Conservation (phyloP, 2,113 vertebrate species). For the Cololabis saira region DNA sequence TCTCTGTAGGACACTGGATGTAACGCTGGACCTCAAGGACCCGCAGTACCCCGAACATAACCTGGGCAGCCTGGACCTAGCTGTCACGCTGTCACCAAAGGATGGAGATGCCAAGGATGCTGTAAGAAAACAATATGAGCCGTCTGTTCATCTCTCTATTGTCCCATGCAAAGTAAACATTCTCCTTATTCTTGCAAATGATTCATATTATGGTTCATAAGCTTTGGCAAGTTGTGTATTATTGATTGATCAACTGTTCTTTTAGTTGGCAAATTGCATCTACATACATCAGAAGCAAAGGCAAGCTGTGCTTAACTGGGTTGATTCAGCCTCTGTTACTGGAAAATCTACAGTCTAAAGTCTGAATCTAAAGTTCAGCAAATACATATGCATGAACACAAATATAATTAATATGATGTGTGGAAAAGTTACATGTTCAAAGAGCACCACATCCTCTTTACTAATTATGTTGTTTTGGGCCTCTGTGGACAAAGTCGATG, state of each 20-base stretch:
- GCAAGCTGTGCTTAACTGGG: constrained; percentile 26
- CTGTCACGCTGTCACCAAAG: constrained; percentile 85
- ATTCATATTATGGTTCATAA: too few relatives aligned
- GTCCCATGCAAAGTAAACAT: neutral
- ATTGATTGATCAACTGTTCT: constrained; percentile 5
- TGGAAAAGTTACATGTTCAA: constrained; percentile 72
- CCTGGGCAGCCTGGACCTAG: constrained; percentile 88
- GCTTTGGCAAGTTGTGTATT: neutral
- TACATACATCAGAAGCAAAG: constrained; percentile 19
- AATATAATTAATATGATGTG: constrained; percentile 69
- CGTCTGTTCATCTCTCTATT: constrained; percentile 19
- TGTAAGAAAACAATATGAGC: constrained; percentile 82
- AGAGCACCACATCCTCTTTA: constrained; percentile 61
- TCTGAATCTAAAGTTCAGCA: constrained; percentile 59
- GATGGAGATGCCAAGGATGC: constrained; percentile 86
- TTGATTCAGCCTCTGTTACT: constrained; percentile 39
- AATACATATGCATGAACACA: constrained; percentile 61
- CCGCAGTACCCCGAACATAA: constrained; percentile 91
- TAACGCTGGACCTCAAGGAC: constrained; percentile 91
- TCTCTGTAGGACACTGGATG: constrained; percentile 84
- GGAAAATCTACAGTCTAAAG: constrained; percentile 46
- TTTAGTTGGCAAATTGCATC: constrained; percentile 9
- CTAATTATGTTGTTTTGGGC: constrained; percentile 68
- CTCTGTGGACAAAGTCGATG: constrained; percentile 61
- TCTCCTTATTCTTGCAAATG: neutral